Evolutionary conservation across 2,113 vertebrate species (phyloP).

Genomic region (Leuciscus idus): DNA sequence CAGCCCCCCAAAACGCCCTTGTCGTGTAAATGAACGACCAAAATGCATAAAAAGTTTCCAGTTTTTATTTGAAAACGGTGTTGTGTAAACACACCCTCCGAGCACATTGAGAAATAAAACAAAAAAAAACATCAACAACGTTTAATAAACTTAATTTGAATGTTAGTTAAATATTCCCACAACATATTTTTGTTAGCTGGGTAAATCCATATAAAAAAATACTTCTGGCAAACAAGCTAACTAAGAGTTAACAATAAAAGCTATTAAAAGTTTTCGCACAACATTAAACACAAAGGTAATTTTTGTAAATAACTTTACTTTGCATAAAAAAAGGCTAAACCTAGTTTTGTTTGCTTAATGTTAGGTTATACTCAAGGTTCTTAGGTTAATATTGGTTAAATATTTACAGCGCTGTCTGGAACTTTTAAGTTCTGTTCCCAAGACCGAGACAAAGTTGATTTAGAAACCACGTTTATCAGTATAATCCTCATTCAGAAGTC

Average conservation of each 20-base stretch:
- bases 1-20: too few species aligned
- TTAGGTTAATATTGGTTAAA: conserved; percentile 1
- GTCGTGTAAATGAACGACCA: too few species aligned
- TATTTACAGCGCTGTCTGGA: conserved; percentile 15
- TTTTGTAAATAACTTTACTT: neutral
- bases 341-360: neutral
- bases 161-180: too few species aligned
- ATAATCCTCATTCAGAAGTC: neutral
- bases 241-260: neutral
- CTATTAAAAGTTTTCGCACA: neutral
- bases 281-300: neutral
- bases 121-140: too few species aligned
- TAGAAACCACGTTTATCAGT: neutral
- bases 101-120: too few species aligned
- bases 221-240: neutral
- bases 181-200: too few species aligned
- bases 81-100: too few species aligned
- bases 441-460: neutral
- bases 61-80: too few species aligned
- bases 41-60: too few species aligned
- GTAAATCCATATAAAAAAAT: neutral
- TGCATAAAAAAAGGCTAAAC: neutral
- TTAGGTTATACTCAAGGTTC: neutral
- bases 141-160: too few species aligned
- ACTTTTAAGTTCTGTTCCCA: neutral